Percentiles rank a stretch among this genome's conserved stretches.
phyloP scores from a whole-genome alignment of 2,888 invertebrate species.

The Phragmatobia fuliginosa region DNA sequence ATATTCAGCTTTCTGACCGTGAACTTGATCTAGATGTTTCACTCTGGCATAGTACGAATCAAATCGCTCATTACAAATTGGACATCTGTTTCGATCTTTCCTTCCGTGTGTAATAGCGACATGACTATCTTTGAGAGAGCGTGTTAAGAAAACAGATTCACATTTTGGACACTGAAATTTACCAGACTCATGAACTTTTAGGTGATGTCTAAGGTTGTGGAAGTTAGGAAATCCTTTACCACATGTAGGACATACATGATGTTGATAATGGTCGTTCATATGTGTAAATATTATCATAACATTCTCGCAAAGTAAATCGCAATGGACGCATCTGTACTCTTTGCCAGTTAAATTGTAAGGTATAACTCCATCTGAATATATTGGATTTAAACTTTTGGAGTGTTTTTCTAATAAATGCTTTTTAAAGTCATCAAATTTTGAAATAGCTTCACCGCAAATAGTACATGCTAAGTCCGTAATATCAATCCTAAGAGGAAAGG shows the following conservation, averaged over 20 bases:
- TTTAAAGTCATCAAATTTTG: conserved; percentile 59
- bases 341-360: conserved; percentile 67
- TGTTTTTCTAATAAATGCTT: conserved; percentile 61
- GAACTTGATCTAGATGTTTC: conserved; percentile 63
- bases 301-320: conserved; percentile 57
- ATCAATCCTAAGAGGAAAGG: conserved; percentile 71
- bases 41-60: conserved; percentile 64
- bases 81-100: conserved; percentile 68
- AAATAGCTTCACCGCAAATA: conserved; percentile 54
- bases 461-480: conserved; percentile 65
- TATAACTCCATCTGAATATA: conserved; percentile 65
- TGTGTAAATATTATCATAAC: conserved; percentile 68
- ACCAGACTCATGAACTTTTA: conserved; percentile 68
- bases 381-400: conserved; percentile 48
- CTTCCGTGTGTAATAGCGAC: conserved; percentile 58
- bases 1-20: conserved; percentile 66
- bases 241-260: conserved; percentile 76
- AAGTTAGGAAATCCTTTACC: conserved; percentile 78
- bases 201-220: conserved; percentile 76
- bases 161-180: conserved; percentile 77
- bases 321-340: conserved; percentile 65
- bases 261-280: conserved; percentile 81
- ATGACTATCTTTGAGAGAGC: conserved; percentile 61
- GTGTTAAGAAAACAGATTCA: conserved; percentile 67
- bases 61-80: conserved; percentile 65